Conservation (phyloP, 2,113 vertebrate genomes). For the Pomatorhinus ruficollis region DNA sequence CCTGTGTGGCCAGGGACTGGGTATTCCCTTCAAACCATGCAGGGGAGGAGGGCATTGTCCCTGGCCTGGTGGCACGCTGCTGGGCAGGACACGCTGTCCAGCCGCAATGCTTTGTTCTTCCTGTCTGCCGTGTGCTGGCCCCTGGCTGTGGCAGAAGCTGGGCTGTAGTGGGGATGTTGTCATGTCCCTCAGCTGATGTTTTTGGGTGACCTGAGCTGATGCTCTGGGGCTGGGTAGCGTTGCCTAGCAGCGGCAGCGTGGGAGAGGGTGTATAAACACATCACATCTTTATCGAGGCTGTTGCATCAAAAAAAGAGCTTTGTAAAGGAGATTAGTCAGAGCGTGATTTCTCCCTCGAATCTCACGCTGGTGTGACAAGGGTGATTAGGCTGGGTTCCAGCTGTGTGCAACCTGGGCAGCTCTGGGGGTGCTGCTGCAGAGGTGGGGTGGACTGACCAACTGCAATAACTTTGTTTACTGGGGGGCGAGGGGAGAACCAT, state of each 20-base stretch:
- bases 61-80: rapidly evolving
- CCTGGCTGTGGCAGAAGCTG: not conserved
- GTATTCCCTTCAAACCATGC: not conserved
- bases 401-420: not conserved
- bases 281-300: conserved; percentile 3
- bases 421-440: not conserved
- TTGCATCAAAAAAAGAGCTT: not conserved
- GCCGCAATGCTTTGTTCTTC: not conserved
- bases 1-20: not conserved
- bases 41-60: not conserved
- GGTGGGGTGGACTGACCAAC: not conserved
- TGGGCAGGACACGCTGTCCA: not conserved
- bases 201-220: not conserved
- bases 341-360: not conserved
- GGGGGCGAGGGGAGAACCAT: not conserved
- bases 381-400: not conserved
- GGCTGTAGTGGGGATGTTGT: not conserved
- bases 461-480: conserved; percentile 61
- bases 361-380: not conserved
- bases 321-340: conserved; percentile 4
- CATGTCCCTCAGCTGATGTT: rapidly evolving
- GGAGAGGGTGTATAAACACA: conserved; percentile 29
- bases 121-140: not conserved
- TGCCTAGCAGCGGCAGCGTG: not conserved
- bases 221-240: not conserved